Evolutionary conservation across 1,140 invertebrate genomes (phyloP), one percentile per base, ranked within the genome.

Genomic region (Xylocopa sonorina): DNA sequence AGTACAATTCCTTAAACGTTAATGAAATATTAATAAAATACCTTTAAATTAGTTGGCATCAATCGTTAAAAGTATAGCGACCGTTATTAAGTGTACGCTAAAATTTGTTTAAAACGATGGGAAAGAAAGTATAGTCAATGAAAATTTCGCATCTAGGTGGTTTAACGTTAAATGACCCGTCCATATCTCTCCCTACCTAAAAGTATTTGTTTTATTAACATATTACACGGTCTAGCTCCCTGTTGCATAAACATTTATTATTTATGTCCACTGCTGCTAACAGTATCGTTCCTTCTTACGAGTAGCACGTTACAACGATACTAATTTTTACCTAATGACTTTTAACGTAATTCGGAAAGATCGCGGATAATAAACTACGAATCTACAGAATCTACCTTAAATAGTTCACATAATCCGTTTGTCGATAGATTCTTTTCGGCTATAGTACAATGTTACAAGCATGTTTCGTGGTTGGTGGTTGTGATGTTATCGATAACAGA

Each of bases 361-460:
- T 72, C 68, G 69, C 50, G 69, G 55, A 60, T 78, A 78, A 71
- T 71, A 78, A 71, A 78, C 72, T 80, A 75, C 75, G 55, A 63
- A 77, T 68, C 78, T 81, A 77, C 63, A 69, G 24, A 29, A 41
- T 78, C 75, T 67, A 77, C 58, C 66, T 81, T 78, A 77, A 68
- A 62, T 81, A 78, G 32, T 81, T 78, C 38, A 63, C 38, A 63
- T 63, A 53, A 71, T 68, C 53, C 51, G 27, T 12, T 76, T 58
- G n/a, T 69, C 72, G 63, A 77, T 69, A 38, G 46, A 76, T 69
- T 68, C 55, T 27, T 34, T 46, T 68, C 55, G 41, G 64, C 78
- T 76, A 80, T 75, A 67, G 55, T 80, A 80, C 78, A 80, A 76
- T 71, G 62, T 80, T 80, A 75, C 53, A 76, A 80, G 72, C 73